Evolutionary conservation across 2,797 vertebrate genomes (phyloP).

Genomic region (Syngnathus acus): DNA sequence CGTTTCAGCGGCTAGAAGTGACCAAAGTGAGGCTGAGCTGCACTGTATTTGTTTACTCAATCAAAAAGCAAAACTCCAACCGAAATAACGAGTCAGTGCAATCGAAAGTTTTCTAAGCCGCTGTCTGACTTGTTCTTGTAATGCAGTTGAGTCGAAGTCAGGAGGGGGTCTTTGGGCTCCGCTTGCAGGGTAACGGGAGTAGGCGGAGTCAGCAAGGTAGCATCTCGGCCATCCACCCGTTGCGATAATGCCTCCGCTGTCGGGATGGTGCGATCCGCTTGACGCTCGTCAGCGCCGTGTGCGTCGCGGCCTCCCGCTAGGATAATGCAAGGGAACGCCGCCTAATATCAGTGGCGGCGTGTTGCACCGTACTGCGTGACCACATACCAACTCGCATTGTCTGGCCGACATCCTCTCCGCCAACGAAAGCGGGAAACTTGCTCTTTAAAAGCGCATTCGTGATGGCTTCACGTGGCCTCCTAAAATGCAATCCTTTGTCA

Average conservation of each 20-base stretch:
- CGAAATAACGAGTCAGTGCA: too few relatives aligned
- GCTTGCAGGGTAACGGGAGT: neutral
- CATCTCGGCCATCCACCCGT: constrained; percentile 67
- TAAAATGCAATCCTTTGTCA: too few relatives aligned
- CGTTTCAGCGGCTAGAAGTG: too few relatives aligned
- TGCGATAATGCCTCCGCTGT: constrained; percentile 89
- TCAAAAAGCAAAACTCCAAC: too few relatives aligned
- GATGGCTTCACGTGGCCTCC: too few relatives aligned
- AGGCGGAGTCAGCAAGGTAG: constrained; percentile 50
- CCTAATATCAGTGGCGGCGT: neutral
- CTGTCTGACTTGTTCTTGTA: constrained; percentile 89
- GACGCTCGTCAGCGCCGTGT: neutral
- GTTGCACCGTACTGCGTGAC: neutral
- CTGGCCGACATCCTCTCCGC: too few relatives aligned
- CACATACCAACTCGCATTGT: too few relatives aligned
- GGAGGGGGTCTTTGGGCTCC: constrained; percentile 6
- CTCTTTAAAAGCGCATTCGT: too few relatives aligned
- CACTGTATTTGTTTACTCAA: too few relatives aligned
- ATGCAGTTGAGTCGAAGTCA: constrained; percentile 92
- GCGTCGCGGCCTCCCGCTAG: neutral
- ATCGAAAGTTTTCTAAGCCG: constrained; percentile 42
- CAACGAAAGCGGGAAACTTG: too few relatives aligned
- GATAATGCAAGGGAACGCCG: neutral
- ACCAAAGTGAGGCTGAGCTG: too few relatives aligned
- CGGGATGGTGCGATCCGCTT: constrained; percentile 75